These are phyloP conservation scores for Denticeps clupeoides DNA, from an alignment of 2,797 vertebrate genomes.

Conservation along the genomic window DNA sequence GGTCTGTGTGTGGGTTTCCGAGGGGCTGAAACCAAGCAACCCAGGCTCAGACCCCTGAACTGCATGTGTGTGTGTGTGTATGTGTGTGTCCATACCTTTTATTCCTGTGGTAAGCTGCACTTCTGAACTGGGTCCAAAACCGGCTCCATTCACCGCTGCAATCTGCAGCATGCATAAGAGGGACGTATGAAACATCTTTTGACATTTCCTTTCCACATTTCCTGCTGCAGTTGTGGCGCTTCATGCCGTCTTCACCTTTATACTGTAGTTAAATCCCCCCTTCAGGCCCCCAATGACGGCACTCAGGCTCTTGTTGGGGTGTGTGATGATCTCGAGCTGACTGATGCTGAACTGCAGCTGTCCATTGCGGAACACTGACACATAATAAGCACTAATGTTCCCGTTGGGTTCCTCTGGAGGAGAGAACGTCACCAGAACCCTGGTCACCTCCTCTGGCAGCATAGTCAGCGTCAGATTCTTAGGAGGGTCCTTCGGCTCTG, in stretches of 20 bases:
- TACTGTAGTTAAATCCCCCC: conserved; percentile 84
- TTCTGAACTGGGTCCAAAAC: conserved; percentile 76
- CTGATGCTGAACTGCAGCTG: conserved; percentile 63
- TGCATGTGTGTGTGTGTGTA: not conserved
- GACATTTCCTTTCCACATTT: too few species aligned
- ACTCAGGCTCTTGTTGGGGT: conserved; percentile 63
- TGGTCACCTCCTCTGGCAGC: conserved; percentile 78
- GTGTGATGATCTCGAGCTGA: conserved; percentile 61
- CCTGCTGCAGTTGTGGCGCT: conserved; percentile 83
- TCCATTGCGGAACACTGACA: conserved; percentile 70
- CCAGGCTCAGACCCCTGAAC: not conserved
- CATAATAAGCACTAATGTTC: conserved; percentile 81
- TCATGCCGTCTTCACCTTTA: conserved; percentile 71
- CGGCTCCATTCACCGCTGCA: conserved; percentile 82
- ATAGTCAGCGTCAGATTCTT: conserved; percentile 78
- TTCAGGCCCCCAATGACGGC: conserved; percentile 81
- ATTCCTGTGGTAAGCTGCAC: conserved; percentile 84
- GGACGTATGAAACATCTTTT: not conserved
- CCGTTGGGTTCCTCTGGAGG: conserved; percentile 83
- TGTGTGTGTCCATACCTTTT: conserved; percentile 63
- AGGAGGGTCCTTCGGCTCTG: conserved; percentile 86
- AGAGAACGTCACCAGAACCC: conserved; percentile 76
- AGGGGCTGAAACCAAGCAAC: conserved; percentile 60
- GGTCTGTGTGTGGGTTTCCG: conserved; percentile 75
- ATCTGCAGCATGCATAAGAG: conserved; percentile 56